phyloP scores from a whole-genome alignment of 2,888 invertebrate species.

The Ectemnius continuus region DNA sequence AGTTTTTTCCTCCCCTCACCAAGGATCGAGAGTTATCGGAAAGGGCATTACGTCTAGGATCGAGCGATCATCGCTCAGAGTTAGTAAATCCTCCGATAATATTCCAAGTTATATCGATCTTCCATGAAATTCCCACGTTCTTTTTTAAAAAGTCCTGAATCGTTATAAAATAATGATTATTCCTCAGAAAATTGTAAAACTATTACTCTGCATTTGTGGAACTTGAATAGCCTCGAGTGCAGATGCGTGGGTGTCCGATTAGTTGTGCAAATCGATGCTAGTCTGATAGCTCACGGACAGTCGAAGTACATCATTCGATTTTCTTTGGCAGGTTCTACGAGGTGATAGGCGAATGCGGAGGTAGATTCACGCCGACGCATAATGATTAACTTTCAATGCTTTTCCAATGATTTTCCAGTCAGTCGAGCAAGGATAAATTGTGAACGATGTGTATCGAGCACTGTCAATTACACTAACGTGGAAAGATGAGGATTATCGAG shows the following conservation, averaged over 20 bases:
- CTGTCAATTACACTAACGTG: neutral
- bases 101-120: too few relatives aligned
- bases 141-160: too few relatives aligned
- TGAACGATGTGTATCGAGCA: neutral
- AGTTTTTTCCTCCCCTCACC: too few relatives aligned
- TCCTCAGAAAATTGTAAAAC: too few relatives aligned
- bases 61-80: too few relatives aligned
- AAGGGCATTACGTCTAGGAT: too few relatives aligned
- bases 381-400: neutral
- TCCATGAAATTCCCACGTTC: too few relatives aligned
- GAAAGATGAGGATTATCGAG: too few relatives aligned
- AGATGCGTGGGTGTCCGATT: conserved; percentile 21
- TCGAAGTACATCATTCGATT: conserved; percentile 11
- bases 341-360: neutral
- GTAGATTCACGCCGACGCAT: neutral
- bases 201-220: too few relatives aligned
- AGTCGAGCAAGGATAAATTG: neutral
- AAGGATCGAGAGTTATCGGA: too few relatives aligned
- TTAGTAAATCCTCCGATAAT: too few relatives aligned
- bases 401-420: neutral
- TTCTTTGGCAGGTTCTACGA: conserved; percentile 7
- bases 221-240: neutral
- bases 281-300: conserved; percentile 11
- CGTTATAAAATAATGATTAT: too few relatives aligned
- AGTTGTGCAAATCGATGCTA: conserved; percentile 26